These are phyloP conservation scores for Crotalus helleri DNA, from an alignment of 2,113 vertebrate species.

Conservation along the genomic window DNA sequence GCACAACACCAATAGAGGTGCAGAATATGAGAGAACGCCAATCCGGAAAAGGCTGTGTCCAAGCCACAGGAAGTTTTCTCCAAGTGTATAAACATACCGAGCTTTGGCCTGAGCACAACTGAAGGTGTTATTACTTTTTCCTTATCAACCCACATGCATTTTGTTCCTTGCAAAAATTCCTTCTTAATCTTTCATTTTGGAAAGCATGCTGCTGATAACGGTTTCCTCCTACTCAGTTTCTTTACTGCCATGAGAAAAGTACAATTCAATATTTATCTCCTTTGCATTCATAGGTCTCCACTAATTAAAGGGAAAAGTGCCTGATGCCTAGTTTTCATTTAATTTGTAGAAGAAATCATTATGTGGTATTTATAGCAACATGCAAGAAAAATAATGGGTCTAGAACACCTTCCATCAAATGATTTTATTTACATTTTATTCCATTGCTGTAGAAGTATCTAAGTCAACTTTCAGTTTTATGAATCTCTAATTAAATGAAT, in stretches of 20 bases:
- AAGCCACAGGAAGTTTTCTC: conserved; percentile 58
- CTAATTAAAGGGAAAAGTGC: not conserved
- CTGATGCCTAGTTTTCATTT: not conserved
- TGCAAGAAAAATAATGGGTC: not conserved
- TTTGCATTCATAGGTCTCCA: not conserved
- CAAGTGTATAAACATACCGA: conserved; percentile 45
- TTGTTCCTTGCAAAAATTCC: conserved; percentile 28
- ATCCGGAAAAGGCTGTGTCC: conserved; percentile 30
- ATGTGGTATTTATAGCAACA: not conserved
- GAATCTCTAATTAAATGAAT: not conserved
- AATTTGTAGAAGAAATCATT: not conserved
- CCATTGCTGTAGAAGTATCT: not conserved
- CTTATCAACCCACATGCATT: conserved; percentile 58
- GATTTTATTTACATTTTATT: not conserved
- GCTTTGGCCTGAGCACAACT: conserved; percentile 15
- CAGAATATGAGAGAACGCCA: not conserved
- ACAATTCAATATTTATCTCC: not conserved
- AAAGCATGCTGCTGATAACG: not conserved
- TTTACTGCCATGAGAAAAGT: not conserved
- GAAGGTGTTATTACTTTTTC: conserved; percentile 46
- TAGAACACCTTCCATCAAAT: not conserved
- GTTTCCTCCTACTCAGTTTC: not conserved
- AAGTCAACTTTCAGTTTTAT: not conserved
- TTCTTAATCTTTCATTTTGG: not conserved
- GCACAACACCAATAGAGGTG: not conserved